Conservation (phyloP, 2,888 invertebrate genomes). For the Diloba caeruleocephala region DNA sequence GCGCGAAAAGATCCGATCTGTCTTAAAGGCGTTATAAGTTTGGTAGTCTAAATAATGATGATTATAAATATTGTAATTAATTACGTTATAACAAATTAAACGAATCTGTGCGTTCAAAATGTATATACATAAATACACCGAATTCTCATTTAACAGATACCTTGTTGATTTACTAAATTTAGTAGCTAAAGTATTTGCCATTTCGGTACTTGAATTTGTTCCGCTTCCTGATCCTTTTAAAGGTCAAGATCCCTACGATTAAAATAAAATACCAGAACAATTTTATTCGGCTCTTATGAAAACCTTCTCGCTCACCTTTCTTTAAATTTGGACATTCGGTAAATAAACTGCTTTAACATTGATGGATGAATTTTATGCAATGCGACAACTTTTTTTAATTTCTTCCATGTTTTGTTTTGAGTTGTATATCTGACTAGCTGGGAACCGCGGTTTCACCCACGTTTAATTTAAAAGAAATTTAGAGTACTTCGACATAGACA, state of each 20-base stretch:
- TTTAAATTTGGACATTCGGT: slow-evolving; percentile 7
- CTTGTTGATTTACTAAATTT: background rate
- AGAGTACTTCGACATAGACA: too few relatives aligned
- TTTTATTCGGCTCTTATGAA: slow-evolving; percentile 7
- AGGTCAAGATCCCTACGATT: slow-evolving; percentile 22
- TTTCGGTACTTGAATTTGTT: slow-evolving; percentile 10
- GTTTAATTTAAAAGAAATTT: too few relatives aligned
- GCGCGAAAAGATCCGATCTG: too few relatives aligned
- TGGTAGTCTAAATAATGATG: too few relatives aligned
- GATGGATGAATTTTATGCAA: slow-evolving; percentile 9
- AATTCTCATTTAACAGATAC: background rate
- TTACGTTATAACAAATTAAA: too few relatives aligned
- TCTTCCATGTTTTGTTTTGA: background rate
- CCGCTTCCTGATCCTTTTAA: slow-evolving; percentile 32
- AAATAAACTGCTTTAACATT: slow-evolving; percentile 17
- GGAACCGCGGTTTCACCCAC: too few relatives aligned
- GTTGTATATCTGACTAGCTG: too few relatives aligned
- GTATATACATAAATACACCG: background rate
- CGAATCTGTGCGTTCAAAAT: too few relatives aligned
- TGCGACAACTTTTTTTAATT: background rate
- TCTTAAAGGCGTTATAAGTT: too few relatives aligned
- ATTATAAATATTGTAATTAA: too few relatives aligned
- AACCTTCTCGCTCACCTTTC: slow-evolving; percentile 18
- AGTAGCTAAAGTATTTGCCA: background rate
- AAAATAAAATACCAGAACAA: slow-evolving; percentile 26